Conservation (phyloP, 53 echinoderm and acorn worm genomes). For the Zoroaster sp. region DNA sequence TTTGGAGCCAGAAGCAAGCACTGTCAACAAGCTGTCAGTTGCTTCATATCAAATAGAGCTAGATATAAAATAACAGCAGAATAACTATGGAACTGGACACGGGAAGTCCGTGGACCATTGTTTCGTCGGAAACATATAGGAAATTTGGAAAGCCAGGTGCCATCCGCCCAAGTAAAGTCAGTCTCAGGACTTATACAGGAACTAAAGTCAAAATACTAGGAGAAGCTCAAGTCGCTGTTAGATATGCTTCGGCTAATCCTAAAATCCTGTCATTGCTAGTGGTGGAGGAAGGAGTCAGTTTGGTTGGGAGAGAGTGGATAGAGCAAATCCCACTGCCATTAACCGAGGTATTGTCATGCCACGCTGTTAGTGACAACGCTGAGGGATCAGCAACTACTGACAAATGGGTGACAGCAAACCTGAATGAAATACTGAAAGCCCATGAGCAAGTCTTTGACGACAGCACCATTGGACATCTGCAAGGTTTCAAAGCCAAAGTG, state of each 20-base stretch:
- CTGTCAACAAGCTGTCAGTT: background rate
- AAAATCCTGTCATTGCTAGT: constrained; percentile 36
- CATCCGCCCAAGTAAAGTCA: background rate
- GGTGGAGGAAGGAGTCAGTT: constrained; percentile 45
- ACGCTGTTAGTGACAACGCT: background rate
- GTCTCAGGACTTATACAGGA: constrained; percentile 49
- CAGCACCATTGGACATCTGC: background rate
- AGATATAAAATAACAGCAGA: background rate
- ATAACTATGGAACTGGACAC: too few relatives aligned
- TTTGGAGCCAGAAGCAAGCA: constrained; percentile 12
- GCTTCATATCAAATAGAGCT: background rate
- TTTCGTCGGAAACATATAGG: background rate
- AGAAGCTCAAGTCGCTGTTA: constrained; percentile 45
- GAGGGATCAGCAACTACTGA: too few relatives aligned
- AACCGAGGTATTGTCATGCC: background rate
- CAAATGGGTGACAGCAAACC: too few relatives aligned
- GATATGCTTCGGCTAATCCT: background rate
- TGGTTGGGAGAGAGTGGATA: constrained; percentile 71
- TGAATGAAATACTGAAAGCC: too few relatives aligned
- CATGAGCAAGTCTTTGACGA: background rate
- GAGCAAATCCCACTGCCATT: background rate
- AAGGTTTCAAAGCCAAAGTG: constrained; percentile 55
- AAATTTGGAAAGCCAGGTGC: background rate
- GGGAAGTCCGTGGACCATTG: background rate
- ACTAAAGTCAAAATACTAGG: constrained; percentile 16